Conservation (phyloP, 1,140 invertebrate species). For the Drosophila auraria region DNA sequence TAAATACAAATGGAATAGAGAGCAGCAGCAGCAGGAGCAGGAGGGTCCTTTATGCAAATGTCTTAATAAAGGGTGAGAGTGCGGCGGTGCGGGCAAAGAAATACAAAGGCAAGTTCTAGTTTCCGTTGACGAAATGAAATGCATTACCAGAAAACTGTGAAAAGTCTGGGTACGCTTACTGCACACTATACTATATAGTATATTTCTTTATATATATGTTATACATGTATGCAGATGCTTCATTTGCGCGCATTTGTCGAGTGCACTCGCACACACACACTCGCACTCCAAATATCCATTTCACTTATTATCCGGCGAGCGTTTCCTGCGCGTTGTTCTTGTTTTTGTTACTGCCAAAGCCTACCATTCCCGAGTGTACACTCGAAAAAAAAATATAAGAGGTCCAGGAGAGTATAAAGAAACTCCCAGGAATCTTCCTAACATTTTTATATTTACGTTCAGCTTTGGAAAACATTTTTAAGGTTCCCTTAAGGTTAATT, state of each 20-base stretch:
- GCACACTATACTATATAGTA: constrained; percentile 5
- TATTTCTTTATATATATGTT: constrained; percentile 1
- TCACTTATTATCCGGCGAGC: constrained; percentile 76
- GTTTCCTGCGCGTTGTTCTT: constrained; percentile 52
- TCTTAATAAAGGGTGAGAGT: constrained; percentile 67
- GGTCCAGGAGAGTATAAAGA: not conserved
- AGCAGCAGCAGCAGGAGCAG: constrained; percentile 51
- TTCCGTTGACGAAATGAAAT: constrained; percentile 81
- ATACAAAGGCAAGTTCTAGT: constrained; percentile 72
- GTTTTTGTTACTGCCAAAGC: constrained; percentile 30
- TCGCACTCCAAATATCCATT: constrained; percentile 69
- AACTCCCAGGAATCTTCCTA: no score
- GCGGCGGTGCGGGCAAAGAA: constrained; percentile 7
- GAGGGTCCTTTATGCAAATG: constrained; percentile 67
- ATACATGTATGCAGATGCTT: constrained; percentile 45
- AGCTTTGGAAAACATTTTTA: no score
- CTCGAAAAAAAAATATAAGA: constrained; percentile 3
- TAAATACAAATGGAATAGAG: constrained; percentile 38
- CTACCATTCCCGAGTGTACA: not conserved
- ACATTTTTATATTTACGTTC: no score
- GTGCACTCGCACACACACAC: constrained; percentile 49
- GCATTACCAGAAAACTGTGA: constrained; percentile 70
- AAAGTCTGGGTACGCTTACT: not conserved
- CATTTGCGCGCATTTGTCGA: constrained; percentile 71
- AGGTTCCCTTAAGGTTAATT: no score